Evolutionary conservation across 1,140 invertebrate species (phyloP).

Genomic region (Pteromalus puparum): DNA sequence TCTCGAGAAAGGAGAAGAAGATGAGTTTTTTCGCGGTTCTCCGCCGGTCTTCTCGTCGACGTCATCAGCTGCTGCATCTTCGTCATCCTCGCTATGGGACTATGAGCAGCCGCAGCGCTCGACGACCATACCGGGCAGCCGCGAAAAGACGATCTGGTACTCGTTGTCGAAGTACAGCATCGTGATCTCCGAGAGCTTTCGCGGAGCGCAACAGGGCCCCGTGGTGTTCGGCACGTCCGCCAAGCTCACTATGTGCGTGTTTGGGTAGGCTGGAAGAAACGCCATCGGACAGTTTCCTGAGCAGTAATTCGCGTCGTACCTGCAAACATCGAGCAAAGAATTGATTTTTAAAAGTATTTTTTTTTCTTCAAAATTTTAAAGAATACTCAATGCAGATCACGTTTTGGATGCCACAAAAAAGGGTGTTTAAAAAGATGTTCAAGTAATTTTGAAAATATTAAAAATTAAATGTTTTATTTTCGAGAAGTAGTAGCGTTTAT

Average conservation of each 20-base stretch:
- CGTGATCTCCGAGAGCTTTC: conserved; percentile 91
- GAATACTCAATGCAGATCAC: too few relatives aligned
- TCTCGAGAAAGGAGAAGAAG: neutral
- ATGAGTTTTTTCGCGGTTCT: neutral
- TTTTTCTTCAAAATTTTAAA: too few relatives aligned
- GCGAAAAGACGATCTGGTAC: conserved; percentile 90
- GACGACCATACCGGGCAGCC: conserved; percentile 94
- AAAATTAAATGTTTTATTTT: too few relatives aligned
- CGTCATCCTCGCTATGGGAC: conserved; percentile 53
- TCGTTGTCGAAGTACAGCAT: conserved; percentile 96
- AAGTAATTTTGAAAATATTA: too few relatives aligned
- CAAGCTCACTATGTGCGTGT: conserved; percentile 92
- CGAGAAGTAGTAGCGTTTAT: too few relatives aligned
- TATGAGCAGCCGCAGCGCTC: conserved; percentile 95
- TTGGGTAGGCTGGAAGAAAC: conserved; percentile 92
- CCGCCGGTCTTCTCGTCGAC: conserved; percentile 19
- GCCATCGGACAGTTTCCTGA: conserved; percentile 94
- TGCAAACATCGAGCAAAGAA: conserved; percentile 55
- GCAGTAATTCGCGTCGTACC: conserved; percentile 97
- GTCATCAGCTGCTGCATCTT: neutral
- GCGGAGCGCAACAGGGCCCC: conserved; percentile 92
- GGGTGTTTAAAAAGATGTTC: too few relatives aligned
- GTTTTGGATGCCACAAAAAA: too few relatives aligned
- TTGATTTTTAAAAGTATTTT: conserved; percentile 20
- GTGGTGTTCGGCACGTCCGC: conserved; percentile 82